These are phyloP conservation scores for Leptoteleia sp. DNA, from an alignment of 1,140 invertebrate genomes.

Conservation along the genomic window DNA sequence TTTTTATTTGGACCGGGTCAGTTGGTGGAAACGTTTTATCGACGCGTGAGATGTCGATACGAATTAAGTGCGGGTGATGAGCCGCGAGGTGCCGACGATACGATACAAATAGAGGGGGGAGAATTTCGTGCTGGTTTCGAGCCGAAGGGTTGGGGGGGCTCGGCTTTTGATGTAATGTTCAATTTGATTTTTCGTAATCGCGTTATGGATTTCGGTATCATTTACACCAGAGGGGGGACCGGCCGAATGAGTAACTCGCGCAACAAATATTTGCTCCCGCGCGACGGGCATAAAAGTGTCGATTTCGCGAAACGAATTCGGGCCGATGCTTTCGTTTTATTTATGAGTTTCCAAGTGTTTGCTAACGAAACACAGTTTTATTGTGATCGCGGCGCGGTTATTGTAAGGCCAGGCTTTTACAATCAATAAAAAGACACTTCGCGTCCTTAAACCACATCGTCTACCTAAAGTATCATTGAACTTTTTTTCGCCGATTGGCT, in stretches of 20 bases:
- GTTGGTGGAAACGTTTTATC: constrained; percentile 54
- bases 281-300: constrained; percentile 26
- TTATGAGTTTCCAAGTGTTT: constrained; percentile 23
- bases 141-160: no score
- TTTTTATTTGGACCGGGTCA: constrained; percentile 26
- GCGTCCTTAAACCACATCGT: constrained; percentile 34
- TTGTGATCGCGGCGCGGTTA: constrained; percentile 7
- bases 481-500: constrained; percentile 20
- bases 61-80: constrained; percentile 53
- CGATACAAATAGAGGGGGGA: constrained; percentile 17
- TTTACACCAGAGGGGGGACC: constrained; percentile 14
- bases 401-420: constrained; percentile 25
- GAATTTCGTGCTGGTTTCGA: constrained; percentile 20
- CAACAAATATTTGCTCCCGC: constrained; percentile 34
- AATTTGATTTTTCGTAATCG: constrained; percentile 50
- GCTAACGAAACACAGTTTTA: constrained; percentile 16
- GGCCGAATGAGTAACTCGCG: no score
- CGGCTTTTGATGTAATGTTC: constrained; percentile 52
- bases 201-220: constrained; percentile 45
- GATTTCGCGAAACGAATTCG: constrained; percentile 35
- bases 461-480: constrained; percentile 36
- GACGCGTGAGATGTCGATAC: constrained; percentile 57
- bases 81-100: constrained; percentile 23
- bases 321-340: constrained; percentile 1
- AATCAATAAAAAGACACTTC: constrained; percentile 37